phyloP scores from a whole-genome alignment of 2,113 vertebrate species.

The Theropithecus gelada region DNA sequence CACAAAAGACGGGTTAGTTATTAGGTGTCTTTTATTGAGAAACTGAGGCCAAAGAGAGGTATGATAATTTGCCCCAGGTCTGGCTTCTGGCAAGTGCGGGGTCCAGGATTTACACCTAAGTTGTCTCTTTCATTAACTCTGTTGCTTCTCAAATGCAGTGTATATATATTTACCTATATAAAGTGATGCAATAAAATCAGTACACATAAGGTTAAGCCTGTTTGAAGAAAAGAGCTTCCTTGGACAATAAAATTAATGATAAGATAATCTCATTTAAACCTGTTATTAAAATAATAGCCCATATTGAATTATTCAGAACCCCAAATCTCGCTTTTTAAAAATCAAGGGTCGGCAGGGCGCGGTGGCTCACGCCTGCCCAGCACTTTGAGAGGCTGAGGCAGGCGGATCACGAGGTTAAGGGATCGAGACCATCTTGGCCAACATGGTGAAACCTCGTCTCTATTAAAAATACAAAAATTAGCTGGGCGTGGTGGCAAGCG shows the following conservation, averaged over 20 bases:
- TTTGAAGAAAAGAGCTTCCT: constrained; percentile 2
- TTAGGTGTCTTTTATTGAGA: constrained; percentile 42
- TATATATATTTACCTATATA: constrained; percentile 8
- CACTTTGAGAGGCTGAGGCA: no score
- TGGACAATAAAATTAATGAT: constrained; percentile 48
- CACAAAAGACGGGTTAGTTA: neutral
- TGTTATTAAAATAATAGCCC: constrained; percentile 4
- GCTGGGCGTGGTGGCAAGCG: no score
- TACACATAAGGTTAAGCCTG: neutral
- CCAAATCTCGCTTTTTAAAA: neutral
- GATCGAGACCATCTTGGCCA: no score
- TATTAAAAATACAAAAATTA: no score
- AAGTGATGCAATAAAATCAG: constrained; percentile 27
- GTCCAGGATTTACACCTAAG: neutral
- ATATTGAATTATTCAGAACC: constrained; percentile 33
- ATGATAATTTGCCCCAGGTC: constrained; percentile 40
- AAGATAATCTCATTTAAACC: neutral
- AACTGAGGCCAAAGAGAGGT: neutral
- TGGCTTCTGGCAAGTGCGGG: neutral
- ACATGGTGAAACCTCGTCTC: no score
- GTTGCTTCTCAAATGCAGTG: neutral
- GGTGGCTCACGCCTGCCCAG: no score
- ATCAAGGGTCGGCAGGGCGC: neutral
- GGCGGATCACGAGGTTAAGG: no score
- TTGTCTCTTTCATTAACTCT: neutral